Evolutionary conservation across 2,113 vertebrate genomes (phyloP), one percentile per base, ranked within the genome.

Genomic region (Planiliza haematocheilus): DNA sequence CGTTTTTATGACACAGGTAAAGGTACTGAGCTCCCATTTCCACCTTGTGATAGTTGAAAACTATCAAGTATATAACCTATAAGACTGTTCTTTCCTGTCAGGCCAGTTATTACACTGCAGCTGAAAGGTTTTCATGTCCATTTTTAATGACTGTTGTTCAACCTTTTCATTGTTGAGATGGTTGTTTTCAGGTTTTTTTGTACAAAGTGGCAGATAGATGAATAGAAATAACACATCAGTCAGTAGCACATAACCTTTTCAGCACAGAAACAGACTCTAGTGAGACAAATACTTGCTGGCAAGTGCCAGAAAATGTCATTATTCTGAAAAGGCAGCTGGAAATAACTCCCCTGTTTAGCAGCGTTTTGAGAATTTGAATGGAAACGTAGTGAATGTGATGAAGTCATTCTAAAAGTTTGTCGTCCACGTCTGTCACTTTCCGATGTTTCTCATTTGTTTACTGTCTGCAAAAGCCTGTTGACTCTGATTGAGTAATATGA

Each of bases 201-300:
- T 79, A 13, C 56, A 53, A 36, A 68, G 41, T n/a, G 34, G 39
- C 17, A 30, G 11, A 42, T 57, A 68, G 48, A 67, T 34, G 46
- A 41, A 43, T 57, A 38, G 39, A 60, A 79, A 72, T 53, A 12
- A 79, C 48, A 58, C 24, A 7, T 77, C 57, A 58, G 58, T 60
- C 78, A 70, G 58, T 14, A 41, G 24, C 17, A 66, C 6, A 58
- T 84, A 79, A 86, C 77, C 81, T 83, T 81, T 81, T 72, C 56
- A 74, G 7, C 0, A n/a, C 12, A 50, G 48, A 68, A 62, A 43
- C 30, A 38, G 42, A 72, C 21, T 70, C 59, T 43, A 43, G 56
- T 53, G 59, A 77, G 59, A 74, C 45, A 53, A 69, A 76, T 70
- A 64, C 62, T 61, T 72, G 14, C 36, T 42, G 49, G 60, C 49